Conservation (phyloP, 2,113 vertebrate species). For the Vireo altiloquus region DNA sequence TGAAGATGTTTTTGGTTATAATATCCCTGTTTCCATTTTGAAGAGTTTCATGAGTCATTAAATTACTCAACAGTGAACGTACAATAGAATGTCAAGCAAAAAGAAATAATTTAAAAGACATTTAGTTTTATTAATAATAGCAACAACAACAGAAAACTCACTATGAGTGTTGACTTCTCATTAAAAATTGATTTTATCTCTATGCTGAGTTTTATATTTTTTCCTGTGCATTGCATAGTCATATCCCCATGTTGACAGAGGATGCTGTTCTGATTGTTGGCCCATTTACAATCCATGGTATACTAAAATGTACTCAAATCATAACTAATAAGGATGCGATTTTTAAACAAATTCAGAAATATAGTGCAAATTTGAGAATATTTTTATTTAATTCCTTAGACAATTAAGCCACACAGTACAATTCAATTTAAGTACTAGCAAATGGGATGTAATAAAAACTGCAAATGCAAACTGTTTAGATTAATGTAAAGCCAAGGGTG, state of each 20-base stretch:
- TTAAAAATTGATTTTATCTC: constrained; percentile 15
- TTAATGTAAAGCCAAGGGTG: background rate
- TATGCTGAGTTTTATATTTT: background rate
- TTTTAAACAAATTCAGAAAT: background rate
- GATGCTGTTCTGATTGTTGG: background rate
- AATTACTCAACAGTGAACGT: background rate
- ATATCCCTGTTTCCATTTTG: constrained; percentile 29
- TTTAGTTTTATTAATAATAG: background rate
- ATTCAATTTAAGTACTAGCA: background rate
- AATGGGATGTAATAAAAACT: background rate
- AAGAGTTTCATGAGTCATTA: constrained; percentile 53
- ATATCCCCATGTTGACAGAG: background rate
- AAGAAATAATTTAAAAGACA: constrained; percentile 26
- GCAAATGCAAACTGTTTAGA: background rate
- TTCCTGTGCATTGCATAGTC: background rate
- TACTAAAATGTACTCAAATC: background rate
- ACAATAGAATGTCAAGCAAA: background rate
- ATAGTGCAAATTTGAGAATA: background rate
- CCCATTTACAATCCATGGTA: background rate
- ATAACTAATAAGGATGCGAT: background rate
- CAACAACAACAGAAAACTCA: background rate
- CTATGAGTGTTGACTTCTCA: constrained; percentile 14
- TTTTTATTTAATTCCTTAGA: background rate
- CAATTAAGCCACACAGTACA: background rate
- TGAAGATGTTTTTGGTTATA: background rate